A percentile compares a stretch with the other conserved stretches of the same genome.
These are phyloP conservation scores for Standfussiana lucernea DNA, from an alignment of 2,888 invertebrate species.

Conservation along the genomic window DNA sequence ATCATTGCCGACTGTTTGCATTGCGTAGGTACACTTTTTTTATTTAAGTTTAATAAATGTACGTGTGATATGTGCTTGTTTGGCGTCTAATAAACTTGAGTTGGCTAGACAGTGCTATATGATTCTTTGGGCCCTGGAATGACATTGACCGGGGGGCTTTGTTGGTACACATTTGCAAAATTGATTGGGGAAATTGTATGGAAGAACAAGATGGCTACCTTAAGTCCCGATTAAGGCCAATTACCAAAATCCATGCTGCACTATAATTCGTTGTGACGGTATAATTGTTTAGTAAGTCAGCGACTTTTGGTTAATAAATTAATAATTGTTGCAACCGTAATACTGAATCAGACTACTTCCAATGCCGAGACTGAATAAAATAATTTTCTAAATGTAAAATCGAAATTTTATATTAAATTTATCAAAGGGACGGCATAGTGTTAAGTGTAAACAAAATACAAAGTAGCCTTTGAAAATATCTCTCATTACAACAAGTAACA, in stretches of 20 bases:
- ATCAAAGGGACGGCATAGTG: not conserved
- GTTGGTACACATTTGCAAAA: not conserved
- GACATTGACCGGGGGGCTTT: not conserved
- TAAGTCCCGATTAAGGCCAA: not conserved
- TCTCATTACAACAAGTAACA: constrained; percentile 6
- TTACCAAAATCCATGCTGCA: not conserved
- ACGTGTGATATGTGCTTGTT: not conserved
- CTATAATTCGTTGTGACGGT: not conserved
- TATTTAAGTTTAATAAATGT: constrained; percentile 9
- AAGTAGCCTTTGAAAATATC: not conserved
- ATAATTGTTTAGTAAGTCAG: too few species aligned
- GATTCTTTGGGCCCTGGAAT: too few species aligned
- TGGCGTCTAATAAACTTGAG: not conserved
- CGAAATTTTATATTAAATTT: not conserved
- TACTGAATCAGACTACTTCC: too few species aligned
- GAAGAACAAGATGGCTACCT: not conserved
- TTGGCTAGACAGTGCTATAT: not conserved
- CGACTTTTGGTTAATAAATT: too few species aligned
- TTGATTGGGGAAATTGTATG: not conserved
- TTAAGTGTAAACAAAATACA: constrained; percentile 5
- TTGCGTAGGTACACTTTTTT: constrained; percentile 39
- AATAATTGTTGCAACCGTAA: too few species aligned
- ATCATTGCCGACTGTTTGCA: constrained; percentile 71
- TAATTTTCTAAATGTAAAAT: not conserved
- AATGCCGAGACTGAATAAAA: too few species aligned